Conservation (phyloP, 1,140 invertebrate species). For the Polypedilum pembai region DNA sequence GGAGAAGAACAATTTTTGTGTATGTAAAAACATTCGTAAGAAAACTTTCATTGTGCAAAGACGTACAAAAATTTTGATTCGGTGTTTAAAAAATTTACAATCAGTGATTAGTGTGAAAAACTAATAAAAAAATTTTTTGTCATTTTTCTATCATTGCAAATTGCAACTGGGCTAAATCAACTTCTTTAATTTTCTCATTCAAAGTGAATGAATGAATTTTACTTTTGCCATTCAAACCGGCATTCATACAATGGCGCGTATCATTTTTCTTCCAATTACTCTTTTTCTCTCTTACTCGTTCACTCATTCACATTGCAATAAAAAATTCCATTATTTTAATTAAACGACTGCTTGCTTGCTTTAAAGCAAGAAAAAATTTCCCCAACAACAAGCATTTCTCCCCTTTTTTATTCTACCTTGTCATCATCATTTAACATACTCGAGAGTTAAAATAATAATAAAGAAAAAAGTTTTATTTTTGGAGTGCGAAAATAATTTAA, state of each 20-base stretch:
- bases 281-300: neutral
- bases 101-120: neutral
- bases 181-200: neutral
- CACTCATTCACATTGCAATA: neutral
- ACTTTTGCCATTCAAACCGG: neutral
- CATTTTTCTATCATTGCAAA: neutral
- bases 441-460: neutral
- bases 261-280: neutral
- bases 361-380: too few relatives aligned
- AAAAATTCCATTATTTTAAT: slow-evolving; percentile 26
- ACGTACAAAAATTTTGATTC: too few relatives aligned
- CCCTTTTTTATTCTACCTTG: too few relatives aligned
- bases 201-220: neutral
- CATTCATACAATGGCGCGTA: neutral
- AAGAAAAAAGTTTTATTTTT: neutral
- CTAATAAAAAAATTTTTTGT: neutral
- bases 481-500: neutral
- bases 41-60: too few relatives aligned
- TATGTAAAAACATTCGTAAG: too few relatives aligned
- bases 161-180: neutral
- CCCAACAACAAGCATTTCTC: too few relatives aligned
- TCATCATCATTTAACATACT: too few relatives aligned
- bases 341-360: slow-evolving; percentile 23
- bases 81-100: too few relatives aligned
- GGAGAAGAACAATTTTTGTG: too few relatives aligned